These are phyloP conservation scores for Metopolophium dirhodum DNA, from an alignment of 1,140 invertebrate genomes.

Conservation along the genomic window DNA sequence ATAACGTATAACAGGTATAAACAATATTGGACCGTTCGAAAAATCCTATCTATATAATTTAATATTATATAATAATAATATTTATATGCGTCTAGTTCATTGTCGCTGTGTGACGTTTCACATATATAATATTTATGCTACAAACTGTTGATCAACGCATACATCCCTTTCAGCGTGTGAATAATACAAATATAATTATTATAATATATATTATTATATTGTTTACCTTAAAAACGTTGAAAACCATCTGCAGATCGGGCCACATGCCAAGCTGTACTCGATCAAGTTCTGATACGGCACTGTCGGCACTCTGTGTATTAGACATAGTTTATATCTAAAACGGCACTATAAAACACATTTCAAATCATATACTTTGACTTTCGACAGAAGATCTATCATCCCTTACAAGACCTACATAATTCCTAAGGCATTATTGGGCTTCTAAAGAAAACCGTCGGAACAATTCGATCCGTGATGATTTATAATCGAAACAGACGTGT, in stretches of 20 bases:
- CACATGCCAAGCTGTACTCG: neutral
- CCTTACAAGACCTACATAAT: too few relatives aligned
- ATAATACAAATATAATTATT: neutral
- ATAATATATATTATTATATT: neutral
- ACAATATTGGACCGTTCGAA: neutral
- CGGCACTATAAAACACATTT: conserved; percentile 36
- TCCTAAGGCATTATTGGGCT: too few relatives aligned
- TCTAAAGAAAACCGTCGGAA: neutral
- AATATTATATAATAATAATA: neutral
- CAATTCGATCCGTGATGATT: neutral
- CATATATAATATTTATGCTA: neutral
- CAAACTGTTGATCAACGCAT: neutral
- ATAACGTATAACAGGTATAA: neutral
- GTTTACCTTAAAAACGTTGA: conserved; percentile 7
- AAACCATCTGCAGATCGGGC: neutral
- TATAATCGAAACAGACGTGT: neutral
- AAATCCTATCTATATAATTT: neutral
- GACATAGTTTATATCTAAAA: conserved; percentile 42
- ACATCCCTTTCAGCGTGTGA: neutral
- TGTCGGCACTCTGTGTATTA: conserved; percentile 12
- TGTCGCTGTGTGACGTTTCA: neutral
- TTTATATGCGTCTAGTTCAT: neutral
- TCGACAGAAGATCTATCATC: neutral
- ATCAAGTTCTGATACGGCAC: conserved; percentile 6
- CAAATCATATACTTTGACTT: neutral